phyloP scores from a whole-genome alignment of 2,888 invertebrate species.

The Atherix ibis region DNA sequence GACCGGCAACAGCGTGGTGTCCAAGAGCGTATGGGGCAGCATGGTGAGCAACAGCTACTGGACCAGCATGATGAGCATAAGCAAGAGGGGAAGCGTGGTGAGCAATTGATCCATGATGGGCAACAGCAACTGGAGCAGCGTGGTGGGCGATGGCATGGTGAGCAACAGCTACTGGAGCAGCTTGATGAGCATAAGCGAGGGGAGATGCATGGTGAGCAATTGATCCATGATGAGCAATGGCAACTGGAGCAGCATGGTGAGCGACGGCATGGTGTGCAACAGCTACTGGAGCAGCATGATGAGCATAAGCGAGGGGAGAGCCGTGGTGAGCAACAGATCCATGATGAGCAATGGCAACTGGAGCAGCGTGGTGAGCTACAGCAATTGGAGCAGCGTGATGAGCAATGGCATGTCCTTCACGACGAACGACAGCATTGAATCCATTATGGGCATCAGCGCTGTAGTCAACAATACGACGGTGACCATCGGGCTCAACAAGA shows the following conservation, averaged over 20 bases:
- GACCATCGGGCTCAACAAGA: conserved; percentile 29
- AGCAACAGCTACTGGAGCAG: conserved; percentile 2
- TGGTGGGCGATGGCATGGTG: background rate
- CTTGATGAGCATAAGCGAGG: conserved; percentile 4
- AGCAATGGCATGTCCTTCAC: too few species aligned
- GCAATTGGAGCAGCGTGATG: too few species aligned
- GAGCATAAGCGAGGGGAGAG: conserved; percentile 4
- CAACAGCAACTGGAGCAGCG: conserved; percentile 5
- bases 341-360: too few species aligned
- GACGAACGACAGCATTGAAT: conserved; percentile 20
- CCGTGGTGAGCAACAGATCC: too few species aligned
- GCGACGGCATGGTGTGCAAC: conserved; percentile 1
- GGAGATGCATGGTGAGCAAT: conserved; percentile 7
- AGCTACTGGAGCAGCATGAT: conserved; percentile 8
- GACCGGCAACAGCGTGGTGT: too few species aligned
- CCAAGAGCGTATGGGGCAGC: too few species aligned
- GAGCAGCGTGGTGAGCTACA: too few species aligned
- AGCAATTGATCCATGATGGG: conserved; percentile 7
- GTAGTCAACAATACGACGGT: conserved; percentile 30
- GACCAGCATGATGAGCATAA: conserved; percentile 4
- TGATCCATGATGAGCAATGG: background rate
- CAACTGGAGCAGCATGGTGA: background rate
- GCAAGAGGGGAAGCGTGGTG: conserved; percentile 1
- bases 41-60: conserved; percentile 3
- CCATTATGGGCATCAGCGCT: conserved; percentile 27